These are phyloP conservation scores for Phania funesta DNA, from an alignment of 2,888 invertebrate species.

Conservation along the genomic window DNA sequence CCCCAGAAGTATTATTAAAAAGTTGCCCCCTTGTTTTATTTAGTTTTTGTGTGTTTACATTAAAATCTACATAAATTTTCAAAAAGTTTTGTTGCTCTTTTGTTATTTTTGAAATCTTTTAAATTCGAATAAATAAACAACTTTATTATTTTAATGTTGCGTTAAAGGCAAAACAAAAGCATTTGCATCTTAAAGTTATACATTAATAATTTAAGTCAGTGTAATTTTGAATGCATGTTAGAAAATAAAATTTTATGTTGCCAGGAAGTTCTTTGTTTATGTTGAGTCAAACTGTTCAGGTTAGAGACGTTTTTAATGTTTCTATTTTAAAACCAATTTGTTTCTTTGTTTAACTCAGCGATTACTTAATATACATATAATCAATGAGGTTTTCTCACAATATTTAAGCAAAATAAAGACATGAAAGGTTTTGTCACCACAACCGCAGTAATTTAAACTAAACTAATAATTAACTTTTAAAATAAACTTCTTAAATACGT, in stretches of 20 bases:
- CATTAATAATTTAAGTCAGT: conserved; percentile 23
- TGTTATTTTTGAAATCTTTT: conserved; percentile 31
- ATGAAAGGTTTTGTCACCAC: too few relatives aligned
- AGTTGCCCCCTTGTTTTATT: neutral
- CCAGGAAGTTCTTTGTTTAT: conserved; percentile 1
- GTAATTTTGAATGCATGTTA: neutral
- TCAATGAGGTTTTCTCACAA: too few relatives aligned
- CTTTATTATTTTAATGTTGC: neutral
- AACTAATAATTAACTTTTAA: too few relatives aligned
- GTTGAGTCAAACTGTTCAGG: neutral
- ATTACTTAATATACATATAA: too few relatives aligned
- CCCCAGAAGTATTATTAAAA: conserved; percentile 12
- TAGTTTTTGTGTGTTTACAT: neutral
- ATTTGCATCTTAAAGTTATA: conserved; percentile 20
- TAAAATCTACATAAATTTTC: conserved; percentile 26
- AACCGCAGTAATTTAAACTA: too few relatives aligned
- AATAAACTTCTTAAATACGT: too few relatives aligned
- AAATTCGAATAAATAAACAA: conserved; percentile 33
- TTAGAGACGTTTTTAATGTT: conserved; percentile 32
- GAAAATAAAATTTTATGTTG: conserved; percentile 36
- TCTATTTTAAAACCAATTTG: conserved; percentile 6
- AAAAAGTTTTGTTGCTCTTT: neutral
- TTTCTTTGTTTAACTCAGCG: too few relatives aligned
- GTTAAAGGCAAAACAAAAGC: neutral
- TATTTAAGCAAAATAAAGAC: too few relatives aligned